Base-by-base conservation (phyloP, 2,113 vertebrate species). In the Ptilonorhynchus violaceus region DNA sequence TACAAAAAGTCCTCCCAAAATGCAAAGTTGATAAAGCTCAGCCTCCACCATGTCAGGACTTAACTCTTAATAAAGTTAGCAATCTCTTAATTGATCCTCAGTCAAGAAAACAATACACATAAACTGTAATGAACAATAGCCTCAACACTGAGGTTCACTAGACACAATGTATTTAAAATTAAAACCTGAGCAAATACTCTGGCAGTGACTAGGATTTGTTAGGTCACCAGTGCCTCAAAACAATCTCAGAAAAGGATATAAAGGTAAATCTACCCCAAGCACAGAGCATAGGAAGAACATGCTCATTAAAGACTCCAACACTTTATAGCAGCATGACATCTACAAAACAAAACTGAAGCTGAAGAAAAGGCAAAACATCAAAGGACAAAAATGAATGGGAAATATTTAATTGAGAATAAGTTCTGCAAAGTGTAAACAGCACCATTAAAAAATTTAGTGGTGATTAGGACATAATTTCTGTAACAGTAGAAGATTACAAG, bases 281-380 rank as follows among this genome's bases (percentile, higher is more conserved):
- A 62, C 14, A 75, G 60, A 64, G 39, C 6, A 67, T 20, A 75
- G 20, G 30, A 78, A 75, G 35, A 68, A 60, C 37, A 60, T 13
- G 5, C 23, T 83, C 27, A 49, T 80, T 76, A 68, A 74, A 68
- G 27, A 66, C 73, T 86, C 9, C 46, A 58, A 81, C 12, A 39
- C 76, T 76, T 96, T 89, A 80, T 77, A 74, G 22, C 16, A 42
- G 23, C 56, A 49, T 85, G 84, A 4, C 24, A 39, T 49, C 68
- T 89, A 42, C 35, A 85, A 75, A 84, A 76, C 35, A 69, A 58
- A 85, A 85, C 33, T 52, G 59, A 79, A 94, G 44, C 21, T 50
- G 76, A 82, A 92, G 72, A 92, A 85, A 85, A 84, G 37, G 52
- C 25, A 77, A 84, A 96, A 97, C 85, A 67, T 88, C 79, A 92